These are phyloP conservation scores for Phrynosoma platyrhinos DNA, from an alignment of 2,113 vertebrate genomes.

Conservation along the genomic window DNA sequence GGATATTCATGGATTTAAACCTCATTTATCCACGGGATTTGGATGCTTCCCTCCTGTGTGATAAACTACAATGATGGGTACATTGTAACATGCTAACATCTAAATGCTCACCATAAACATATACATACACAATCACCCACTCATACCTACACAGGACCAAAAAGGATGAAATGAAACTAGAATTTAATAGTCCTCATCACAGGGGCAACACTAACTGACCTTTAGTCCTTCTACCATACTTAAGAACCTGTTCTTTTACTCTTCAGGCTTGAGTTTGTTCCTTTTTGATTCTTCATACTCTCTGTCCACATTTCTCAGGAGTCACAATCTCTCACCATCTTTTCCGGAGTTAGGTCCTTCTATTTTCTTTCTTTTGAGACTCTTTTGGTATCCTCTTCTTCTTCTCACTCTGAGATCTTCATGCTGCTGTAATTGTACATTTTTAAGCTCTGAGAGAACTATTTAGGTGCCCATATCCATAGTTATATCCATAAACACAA, in stretches of 20 bases:
- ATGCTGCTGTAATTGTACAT: not conserved
- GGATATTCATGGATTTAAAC: too few relatives aligned
- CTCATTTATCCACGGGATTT: too few relatives aligned
- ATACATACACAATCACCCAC: not conserved
- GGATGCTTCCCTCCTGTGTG: too few relatives aligned
- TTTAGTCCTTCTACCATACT: not conserved
- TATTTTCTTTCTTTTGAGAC: not conserved
- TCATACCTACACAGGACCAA: not conserved
- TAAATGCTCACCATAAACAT: not conserved
- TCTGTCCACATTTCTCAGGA: not conserved
- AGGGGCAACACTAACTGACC: not conserved
- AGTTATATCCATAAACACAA: not conserved
- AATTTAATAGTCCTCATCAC: not conserved
- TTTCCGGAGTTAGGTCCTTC: not conserved
- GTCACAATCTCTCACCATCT: not conserved
- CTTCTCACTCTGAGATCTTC: not conserved
- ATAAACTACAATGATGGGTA: too few relatives aligned
- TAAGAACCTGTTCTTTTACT: not conserved
- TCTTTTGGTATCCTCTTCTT: not conserved
- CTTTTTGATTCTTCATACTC: too few relatives aligned
- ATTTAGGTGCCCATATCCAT: not conserved
- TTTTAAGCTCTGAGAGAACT: not conserved
- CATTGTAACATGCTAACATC: not conserved
- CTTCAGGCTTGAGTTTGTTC: not conserved
- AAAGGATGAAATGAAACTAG: not conserved